Base-by-base conservation (phyloP, 53 echinoderm and acorn worm genomes). In the Paelopatides confundens region DNA sequence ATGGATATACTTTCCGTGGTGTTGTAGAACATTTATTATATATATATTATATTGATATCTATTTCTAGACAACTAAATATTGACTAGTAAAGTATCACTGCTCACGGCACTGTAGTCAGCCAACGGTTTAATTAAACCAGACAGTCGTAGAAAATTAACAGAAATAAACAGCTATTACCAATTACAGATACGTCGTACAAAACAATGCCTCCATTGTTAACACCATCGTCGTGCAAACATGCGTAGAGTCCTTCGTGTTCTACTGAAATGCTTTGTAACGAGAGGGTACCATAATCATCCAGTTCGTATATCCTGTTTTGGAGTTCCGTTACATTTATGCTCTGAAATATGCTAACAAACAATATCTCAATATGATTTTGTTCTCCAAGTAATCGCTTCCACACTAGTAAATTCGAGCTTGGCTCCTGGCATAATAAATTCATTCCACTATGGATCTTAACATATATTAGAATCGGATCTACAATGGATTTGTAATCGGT, bases 161-260 rank as follows among this genome's bases (percentile, higher is more conserved):
- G n/a, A n/a, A n/a, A n/a, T n/a, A n/a, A n/a, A n/a, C n/a, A n/a
- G n/a, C n/a, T n/a, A n/a, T n/a, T 39, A 39, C 39, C 39, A 39
- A 39, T 39, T 3, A 62, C 62, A 62, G 62, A 62, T 13, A 62
- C 62, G 11, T 62, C 11, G 62, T 62, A 12, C 14, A 62, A 6
- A 4, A 5, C 11, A 12, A 62, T 62, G 62, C 62, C 62, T 62
- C 62, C 27, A n/a, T n/a, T n/a, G 62, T 12, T 62, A 3, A 62
- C 62, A 62, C 62, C 62, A 13, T 62, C 11, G 11, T 62, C 62
- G 14, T 62, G 62, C 3, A 62, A 4, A 13, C 62, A 62, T 3
- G 62, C 62, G 62, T 62, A 62, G 5, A 62, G 62, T 62, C 62
- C 62, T 62, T 62, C 62, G 11, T 62, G 62, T 62, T 62, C 62